These are phyloP conservation scores for Tupaia chinensis DNA, from an alignment of 2,113 vertebrate genomes.

Conservation along the genomic window DNA sequence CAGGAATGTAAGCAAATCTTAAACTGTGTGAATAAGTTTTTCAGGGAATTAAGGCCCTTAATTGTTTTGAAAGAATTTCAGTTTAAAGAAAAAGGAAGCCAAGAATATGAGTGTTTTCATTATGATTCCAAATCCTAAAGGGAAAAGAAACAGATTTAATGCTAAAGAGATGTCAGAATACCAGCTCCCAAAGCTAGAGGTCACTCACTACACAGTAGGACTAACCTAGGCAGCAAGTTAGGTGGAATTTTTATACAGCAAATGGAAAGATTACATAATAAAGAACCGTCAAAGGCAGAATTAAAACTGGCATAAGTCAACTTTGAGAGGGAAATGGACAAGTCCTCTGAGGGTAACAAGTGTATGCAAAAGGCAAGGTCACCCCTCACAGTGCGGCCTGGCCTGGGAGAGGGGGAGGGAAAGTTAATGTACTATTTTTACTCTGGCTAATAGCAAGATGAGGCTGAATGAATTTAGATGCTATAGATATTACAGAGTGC, in stretches of 20 bases:
- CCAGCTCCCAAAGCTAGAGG: slow-evolving; percentile 21
- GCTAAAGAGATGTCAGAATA: slow-evolving; percentile 38
- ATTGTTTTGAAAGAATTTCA: slow-evolving; percentile 50
- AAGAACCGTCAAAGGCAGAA: not conserved
- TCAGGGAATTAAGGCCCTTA: slow-evolving; percentile 31
- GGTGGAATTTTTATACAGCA: not conserved
- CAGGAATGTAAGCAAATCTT: slow-evolving; percentile 44
- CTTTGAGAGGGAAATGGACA: not conserved
- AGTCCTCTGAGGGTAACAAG: not conserved
- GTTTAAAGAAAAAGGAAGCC: slow-evolving; percentile 64
- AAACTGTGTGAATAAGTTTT: not conserved
- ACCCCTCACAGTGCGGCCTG: not conserved
- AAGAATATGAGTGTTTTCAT: slow-evolving; percentile 53
- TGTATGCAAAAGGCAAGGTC: not conserved
- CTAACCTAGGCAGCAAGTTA: slow-evolving; percentile 6
- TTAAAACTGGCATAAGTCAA: not conserved
- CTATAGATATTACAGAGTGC: not conserved
- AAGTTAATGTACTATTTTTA: not conserved
- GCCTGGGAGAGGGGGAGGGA: not conserved
- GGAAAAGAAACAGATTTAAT: slow-evolving; percentile 44
- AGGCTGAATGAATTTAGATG: not conserved
- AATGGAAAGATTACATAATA: slow-evolving; percentile 54
- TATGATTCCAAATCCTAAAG: slow-evolving; percentile 60
- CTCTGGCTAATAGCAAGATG: not conserved
- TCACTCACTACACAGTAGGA: not conserved